These are phyloP conservation scores for Epizoanthus rinbou DNA, from an alignment of 92 coral and sea anemone species.

Conservation along the genomic window DNA sequence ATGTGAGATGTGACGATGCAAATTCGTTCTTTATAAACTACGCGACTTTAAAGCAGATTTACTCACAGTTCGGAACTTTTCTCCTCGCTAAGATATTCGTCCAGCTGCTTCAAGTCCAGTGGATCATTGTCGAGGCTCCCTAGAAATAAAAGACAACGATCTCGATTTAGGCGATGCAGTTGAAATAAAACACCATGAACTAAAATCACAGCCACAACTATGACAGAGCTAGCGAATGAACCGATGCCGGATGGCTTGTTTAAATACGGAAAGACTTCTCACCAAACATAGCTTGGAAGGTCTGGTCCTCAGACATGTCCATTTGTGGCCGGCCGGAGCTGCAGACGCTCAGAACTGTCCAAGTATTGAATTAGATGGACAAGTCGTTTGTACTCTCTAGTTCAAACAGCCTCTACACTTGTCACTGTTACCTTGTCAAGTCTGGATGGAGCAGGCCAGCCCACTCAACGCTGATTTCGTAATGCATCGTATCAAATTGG, in stretches of 20 bases:
- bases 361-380: background rate
- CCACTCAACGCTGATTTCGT: constrained; percentile 23
- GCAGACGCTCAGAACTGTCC: background rate
- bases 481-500: constrained; percentile 35
- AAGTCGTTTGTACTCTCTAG: background rate
- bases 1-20: no score
- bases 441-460: constrained; percentile 7
- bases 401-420: constrained; percentile 15
- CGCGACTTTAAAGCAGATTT: background rate
- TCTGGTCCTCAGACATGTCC: constrained; percentile 31
- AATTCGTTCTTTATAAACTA: background rate
- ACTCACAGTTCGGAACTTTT: constrained; percentile 28
- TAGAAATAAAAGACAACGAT: constrained; percentile 1
- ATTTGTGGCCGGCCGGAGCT: background rate
- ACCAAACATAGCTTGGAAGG: constrained; percentile 32
- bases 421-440: constrained; percentile 6
- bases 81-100: constrained; percentile 33
- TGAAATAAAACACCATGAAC: background rate
- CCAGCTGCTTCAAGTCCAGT: constrained; percentile 23
- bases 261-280: background rate
- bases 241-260: background rate
- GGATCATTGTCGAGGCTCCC: constrained; percentile 29
- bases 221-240: background rate
- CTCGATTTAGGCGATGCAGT: constrained; percentile 15
- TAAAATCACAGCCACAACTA: background rate